These are phyloP conservation scores for Biston stratarius DNA, from an alignment of 2,888 invertebrate genomes.

Conservation along the genomic window DNA sequence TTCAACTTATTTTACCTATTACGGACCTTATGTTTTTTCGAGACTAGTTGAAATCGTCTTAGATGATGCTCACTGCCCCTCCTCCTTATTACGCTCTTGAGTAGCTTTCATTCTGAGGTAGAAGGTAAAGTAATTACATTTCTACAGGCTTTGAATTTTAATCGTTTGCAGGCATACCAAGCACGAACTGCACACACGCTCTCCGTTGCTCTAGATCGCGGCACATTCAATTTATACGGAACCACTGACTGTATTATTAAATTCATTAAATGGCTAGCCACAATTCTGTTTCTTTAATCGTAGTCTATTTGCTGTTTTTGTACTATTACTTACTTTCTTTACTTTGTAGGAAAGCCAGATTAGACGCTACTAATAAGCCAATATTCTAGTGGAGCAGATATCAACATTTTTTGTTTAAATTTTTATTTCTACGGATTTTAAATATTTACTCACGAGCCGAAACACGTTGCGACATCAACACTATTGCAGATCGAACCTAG, in stretches of 20 bases:
- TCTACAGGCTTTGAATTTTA: slow-evolving; percentile 83
- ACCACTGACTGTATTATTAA: slow-evolving; percentile 48
- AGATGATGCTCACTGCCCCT: neutral
- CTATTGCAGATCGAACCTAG: too few species aligned
- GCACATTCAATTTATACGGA: slow-evolving; percentile 54
- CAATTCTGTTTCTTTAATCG: slow-evolving; percentile 37
- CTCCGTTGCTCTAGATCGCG: slow-evolving; percentile 45
- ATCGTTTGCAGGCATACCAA: slow-evolving; percentile 60
- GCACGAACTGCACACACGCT: slow-evolving; percentile 49
- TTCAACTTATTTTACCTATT: too few species aligned
- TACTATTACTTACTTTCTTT: neutral
- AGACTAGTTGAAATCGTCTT: neutral
- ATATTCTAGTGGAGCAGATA: neutral
- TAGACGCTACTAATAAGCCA: too few species aligned
- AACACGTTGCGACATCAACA: too few species aligned
- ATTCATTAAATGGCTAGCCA: slow-evolving; percentile 39
- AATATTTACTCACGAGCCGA: too few species aligned
- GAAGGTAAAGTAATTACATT: slow-evolving; percentile 74
- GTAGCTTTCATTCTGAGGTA: slow-evolving; percentile 15
- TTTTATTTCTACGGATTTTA: too few species aligned
- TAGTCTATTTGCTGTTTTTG: slow-evolving; percentile 11
- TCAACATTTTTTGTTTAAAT: too few species aligned
- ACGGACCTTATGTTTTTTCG: neutral
- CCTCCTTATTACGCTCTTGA: slow-evolving; percentile 13
- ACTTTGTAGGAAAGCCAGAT: slow-evolving; percentile 1